Percentiles rank a stretch among this genome's conserved stretches.
These are phyloP conservation scores for Anisognathus igniventris DNA, from an alignment of 2,797 vertebrate species.

Conservation along the genomic window DNA sequence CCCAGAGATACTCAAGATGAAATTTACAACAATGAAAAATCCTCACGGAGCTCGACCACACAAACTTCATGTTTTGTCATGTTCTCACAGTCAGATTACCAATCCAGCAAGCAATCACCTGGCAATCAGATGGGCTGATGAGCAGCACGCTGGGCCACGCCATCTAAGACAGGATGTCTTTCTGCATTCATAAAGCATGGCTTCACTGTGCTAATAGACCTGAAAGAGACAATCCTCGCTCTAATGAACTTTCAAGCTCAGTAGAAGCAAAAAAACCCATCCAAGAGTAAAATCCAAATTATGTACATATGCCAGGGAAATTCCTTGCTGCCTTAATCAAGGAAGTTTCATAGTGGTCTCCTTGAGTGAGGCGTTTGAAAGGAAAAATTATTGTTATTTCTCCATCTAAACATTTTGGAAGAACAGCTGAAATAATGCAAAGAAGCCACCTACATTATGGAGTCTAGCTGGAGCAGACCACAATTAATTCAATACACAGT, in stretches of 20 bases:
- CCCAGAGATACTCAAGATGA: neutral
- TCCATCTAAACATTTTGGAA: neutral
- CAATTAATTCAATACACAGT: neutral
- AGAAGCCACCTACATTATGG: neutral
- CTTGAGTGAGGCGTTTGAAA: neutral
- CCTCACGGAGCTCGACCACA: neutral
- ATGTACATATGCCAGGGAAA: neutral
- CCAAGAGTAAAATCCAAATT: slow-evolving; percentile 33
- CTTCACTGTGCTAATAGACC: neutral
- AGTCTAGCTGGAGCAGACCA: neutral
- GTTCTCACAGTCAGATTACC: neutral
- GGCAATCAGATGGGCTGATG: neutral
- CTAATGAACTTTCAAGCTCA: neutral
- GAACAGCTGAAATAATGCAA: neutral
- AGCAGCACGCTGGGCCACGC: neutral
- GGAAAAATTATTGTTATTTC: neutral
- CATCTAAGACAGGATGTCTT: neutral
- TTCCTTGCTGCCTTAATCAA: neutral
- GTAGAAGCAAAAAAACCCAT: neutral
- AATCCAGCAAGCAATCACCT: neutral
- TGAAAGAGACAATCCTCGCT: neutral
- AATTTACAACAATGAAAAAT: neutral
- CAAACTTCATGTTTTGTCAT: neutral
- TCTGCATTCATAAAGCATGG: neutral
- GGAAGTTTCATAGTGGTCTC: neutral